A percentile compares a stretch with the other conserved stretches of the same genome.
These are phyloP conservation scores for Venustaconcha ellipsiformis DNA, from an alignment of 1,140 invertebrate species.

Conservation along the genomic window DNA sequence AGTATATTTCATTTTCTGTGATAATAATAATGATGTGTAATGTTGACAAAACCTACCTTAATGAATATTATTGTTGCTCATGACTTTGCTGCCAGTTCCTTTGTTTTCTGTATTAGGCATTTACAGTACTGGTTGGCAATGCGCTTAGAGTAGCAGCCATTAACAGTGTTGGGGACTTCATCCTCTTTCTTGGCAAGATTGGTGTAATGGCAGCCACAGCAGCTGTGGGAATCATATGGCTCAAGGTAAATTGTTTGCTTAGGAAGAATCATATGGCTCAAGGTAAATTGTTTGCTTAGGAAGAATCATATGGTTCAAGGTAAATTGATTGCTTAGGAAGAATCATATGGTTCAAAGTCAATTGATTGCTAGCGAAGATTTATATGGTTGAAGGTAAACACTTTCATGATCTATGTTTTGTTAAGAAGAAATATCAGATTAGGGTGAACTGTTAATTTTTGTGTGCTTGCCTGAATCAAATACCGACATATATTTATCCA, in stretches of 20 bases:
- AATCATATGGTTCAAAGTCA: constrained; percentile 74
- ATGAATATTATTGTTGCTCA: too few species aligned
- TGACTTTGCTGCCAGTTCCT: constrained; percentile 5
- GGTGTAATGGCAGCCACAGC: constrained; percentile 78
- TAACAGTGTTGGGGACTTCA: constrained; percentile 94
- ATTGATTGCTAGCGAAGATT: neutral
- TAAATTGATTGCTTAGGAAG: constrained; percentile 31
- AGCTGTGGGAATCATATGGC: constrained; percentile 71
- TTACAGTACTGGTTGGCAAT: constrained; percentile 73
- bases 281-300: neutral
- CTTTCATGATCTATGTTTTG: too few species aligned
- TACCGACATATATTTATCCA: too few species aligned
- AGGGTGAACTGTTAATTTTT: too few species aligned
- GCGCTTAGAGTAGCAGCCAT: constrained; percentile 90
- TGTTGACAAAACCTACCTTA: too few species aligned
- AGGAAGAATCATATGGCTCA: neutral
- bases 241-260: constrained; percentile 68
- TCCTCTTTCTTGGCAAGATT: constrained; percentile 91
- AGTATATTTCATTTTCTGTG: too few species aligned
- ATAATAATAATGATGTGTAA: too few species aligned
- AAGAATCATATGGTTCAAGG: neutral
- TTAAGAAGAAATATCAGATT: too few species aligned
- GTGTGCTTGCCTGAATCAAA: too few species aligned
- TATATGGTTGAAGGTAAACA: neutral
- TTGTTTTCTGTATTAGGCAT: constrained; percentile 52